A percentile compares a stretch with the other conserved stretches of the same genome.
Evolutionary conservation across 2,888 invertebrate genomes (phyloP).

Genomic region (Drosophila paucipuncta): DNA sequence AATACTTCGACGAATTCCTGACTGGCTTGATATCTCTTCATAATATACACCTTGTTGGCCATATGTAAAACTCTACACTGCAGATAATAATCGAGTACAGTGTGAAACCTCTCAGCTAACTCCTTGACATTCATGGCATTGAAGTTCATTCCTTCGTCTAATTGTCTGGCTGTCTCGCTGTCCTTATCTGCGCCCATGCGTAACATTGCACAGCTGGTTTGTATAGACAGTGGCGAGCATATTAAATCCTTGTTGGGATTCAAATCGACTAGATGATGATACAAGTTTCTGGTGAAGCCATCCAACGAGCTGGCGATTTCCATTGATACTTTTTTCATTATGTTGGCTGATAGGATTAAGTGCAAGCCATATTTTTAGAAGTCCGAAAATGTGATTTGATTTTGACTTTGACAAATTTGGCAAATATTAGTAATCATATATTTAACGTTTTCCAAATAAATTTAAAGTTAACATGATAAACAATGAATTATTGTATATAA

Average conservation of each 20-base stretch:
- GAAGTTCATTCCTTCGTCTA: constrained; percentile 49
- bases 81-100: constrained; percentile 49
- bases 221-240: constrained; percentile 54
- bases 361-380: background rate
- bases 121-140: background rate
- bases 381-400: background rate
- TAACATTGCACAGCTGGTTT: constrained; percentile 51
- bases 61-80: constrained; percentile 84
- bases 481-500: background rate
- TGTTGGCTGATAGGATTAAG: background rate
- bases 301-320: constrained; percentile 33
- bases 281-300: constrained; percentile 34
- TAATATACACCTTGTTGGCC: constrained; percentile 90
- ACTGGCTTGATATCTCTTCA: constrained; percentile 86
- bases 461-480: background rate
- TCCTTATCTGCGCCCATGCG: constrained; percentile 44
- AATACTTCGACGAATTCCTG: constrained; percentile 87
- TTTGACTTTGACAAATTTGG: constrained; percentile 20
- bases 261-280: constrained; percentile 17
- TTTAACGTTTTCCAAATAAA: background rate
- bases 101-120: constrained; percentile 42
- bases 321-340: background rate
- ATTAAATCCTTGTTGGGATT: constrained; percentile 44
- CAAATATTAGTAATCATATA: background rate
- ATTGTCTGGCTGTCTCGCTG: constrained; percentile 39